Evolutionary conservation across 2,797 vertebrate genomes (phyloP).

Genomic region (Hoplostethus atlanticus): DNA sequence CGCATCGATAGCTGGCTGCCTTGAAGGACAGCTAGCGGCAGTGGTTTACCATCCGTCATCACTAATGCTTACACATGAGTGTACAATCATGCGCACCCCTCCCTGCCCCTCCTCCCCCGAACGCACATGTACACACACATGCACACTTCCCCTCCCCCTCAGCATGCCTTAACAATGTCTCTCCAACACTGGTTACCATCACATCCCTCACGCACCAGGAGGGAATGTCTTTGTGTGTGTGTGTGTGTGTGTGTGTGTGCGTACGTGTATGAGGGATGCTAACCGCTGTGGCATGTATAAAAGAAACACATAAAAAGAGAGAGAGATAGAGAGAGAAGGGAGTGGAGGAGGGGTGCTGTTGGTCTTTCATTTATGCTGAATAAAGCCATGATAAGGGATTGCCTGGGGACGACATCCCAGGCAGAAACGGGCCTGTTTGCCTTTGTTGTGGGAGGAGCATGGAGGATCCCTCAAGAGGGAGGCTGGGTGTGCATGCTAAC

Average conservation of each 20-base stretch:
- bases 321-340: slow-evolving; percentile 11
- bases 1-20: slow-evolving; percentile 5
- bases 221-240: slow-evolving; percentile 9
- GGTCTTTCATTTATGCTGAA: slow-evolving; percentile 39
- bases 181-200: slow-evolving; percentile 31
- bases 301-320: not conserved
- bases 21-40: slow-evolving; percentile 9
- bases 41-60: slow-evolving; percentile 20
- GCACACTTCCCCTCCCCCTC: not conserved
- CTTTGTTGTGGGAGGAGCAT: slow-evolving; percentile 39
- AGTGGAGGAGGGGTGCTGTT: slow-evolving; percentile 16
- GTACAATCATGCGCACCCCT: not conserved
- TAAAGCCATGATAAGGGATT: slow-evolving; percentile 39
- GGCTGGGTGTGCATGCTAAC: too few relatives aligned
- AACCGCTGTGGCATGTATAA: not conserved
- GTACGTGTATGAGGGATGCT: not conserved
- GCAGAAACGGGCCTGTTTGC: slow-evolving; percentile 35
- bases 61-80: slow-evolving; percentile 14
- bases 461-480: slow-evolving; percentile 41
- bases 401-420: slow-evolving; percentile 47
- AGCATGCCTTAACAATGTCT: slow-evolving; percentile 11
- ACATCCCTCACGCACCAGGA: slow-evolving; percentile 22
- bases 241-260: slow-evolving; percentile 15
- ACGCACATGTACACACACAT: slow-evolving; percentile 8
- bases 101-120: not conserved